phyloP scores from a whole-genome alignment of 2,888 invertebrate species.

The Criorhina ranunculi region DNA sequence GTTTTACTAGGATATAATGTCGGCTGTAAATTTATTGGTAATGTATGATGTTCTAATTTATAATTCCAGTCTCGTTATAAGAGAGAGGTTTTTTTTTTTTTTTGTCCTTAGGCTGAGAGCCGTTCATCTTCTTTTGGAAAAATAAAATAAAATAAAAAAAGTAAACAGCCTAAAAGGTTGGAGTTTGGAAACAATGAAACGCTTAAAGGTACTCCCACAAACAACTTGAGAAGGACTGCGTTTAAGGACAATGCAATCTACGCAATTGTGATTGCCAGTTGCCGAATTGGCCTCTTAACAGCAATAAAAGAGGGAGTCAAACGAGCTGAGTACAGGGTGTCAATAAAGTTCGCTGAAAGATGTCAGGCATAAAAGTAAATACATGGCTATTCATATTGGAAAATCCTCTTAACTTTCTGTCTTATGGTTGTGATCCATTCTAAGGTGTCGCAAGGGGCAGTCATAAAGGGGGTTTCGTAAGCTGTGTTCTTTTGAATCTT shows the following conservation, averaged over 20 bases:
- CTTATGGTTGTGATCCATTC: no score
- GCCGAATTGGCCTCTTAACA: neutral
- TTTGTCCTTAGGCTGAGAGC: neutral
- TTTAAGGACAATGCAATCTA: constrained; percentile 21
- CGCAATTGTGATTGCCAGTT: neutral
- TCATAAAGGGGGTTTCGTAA: no score
- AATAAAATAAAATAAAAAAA: neutral
- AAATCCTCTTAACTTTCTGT: no score
- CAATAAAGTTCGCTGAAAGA: no score
- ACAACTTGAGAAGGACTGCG: no score
- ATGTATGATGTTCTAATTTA: constrained; percentile 65
- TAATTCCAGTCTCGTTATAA: constrained; percentile 61
- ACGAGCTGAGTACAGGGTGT: neutral
- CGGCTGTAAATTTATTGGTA: constrained; percentile 58
- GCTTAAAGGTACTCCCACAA: neutral
- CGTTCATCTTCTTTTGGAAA: neutral
- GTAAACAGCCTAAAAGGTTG: neutral
- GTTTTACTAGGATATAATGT: constrained; percentile 47
- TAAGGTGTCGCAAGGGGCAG: no score
- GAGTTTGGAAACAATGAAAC: neutral
- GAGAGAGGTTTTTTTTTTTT: constrained; percentile 12
- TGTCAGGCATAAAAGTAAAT: no score
- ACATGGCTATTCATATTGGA: no score
- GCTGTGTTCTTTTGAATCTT: no score
- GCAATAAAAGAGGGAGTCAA: neutral